A percentile compares a stretch with the other conserved stretches of the same genome.
phyloP scores from a whole-genome alignment of 2,888 invertebrate species.

The Trichogramma dendrolimi region DNA sequence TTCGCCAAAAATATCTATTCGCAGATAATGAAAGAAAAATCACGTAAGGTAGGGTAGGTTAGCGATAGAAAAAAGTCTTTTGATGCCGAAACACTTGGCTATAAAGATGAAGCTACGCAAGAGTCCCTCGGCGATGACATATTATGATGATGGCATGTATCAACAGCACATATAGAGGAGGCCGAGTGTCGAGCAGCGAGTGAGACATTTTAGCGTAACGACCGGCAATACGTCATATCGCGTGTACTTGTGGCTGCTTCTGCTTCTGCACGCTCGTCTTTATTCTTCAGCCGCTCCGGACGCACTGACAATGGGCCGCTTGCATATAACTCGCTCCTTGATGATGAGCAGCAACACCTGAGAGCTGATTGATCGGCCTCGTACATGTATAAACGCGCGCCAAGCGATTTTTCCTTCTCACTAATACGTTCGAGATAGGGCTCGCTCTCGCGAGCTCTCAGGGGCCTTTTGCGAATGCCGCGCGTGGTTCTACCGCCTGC shows the following conservation, averaged over 20 bases:
- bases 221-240: conserved; percentile 17
- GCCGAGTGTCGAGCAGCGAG: conserved; percentile 14
- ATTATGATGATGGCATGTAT: conserved; percentile 17
- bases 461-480: too few species aligned
- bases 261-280: not conserved
- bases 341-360: conserved; percentile 3
- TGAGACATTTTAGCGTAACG: conserved; percentile 25
- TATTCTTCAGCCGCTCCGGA: not conserved
- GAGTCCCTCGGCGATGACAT: conserved; percentile 13
- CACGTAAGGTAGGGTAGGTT: too few species aligned
- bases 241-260: not conserved
- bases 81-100: too few species aligned
- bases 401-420: too few species aligned
- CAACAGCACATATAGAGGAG: conserved; percentile 3
- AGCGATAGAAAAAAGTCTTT: too few species aligned
- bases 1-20: too few species aligned
- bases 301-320: conserved; percentile 5
- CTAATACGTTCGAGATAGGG: too few species aligned
- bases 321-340: not conserved
- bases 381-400: too few species aligned
- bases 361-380: not conserved
- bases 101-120: too few species aligned
- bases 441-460: too few species aligned
- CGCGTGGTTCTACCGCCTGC: too few species aligned
- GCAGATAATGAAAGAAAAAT: too few species aligned